Evolutionary conservation across 2,797 vertebrate genomes (phyloP).

Genomic region (Propithecus perrieri): DNA sequence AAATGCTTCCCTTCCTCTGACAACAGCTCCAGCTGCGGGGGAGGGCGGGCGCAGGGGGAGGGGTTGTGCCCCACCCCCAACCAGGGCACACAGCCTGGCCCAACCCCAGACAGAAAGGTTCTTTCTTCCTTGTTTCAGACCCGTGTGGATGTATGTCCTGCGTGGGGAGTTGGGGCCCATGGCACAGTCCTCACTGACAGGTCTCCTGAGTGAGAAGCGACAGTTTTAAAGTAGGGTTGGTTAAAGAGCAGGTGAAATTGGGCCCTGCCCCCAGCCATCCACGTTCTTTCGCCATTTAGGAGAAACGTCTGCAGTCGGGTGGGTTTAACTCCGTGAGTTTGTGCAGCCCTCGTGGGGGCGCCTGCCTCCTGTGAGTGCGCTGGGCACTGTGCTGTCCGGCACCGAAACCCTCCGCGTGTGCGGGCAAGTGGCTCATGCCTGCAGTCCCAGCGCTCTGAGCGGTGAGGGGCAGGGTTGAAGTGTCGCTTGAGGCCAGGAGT

Average conservation of each 20-base stretch:
- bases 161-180: conserved; percentile 51
- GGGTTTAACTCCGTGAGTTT: background rate
- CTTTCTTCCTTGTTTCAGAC: conserved; percentile 83
- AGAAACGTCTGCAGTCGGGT: background rate
- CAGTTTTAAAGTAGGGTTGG: background rate
- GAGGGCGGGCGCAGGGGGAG: conserved; percentile 81
- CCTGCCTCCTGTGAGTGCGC: no score
- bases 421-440: background rate
- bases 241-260: conserved; percentile 20
- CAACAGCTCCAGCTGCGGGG: conserved; percentile 85
- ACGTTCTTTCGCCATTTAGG: background rate
- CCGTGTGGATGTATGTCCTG: conserved; percentile 63
- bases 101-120: conserved; percentile 80
- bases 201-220: background rate
- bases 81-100: conserved; percentile 89
- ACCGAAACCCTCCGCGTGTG: background rate
- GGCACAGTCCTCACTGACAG: conserved; percentile 69
- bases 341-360: background rate
- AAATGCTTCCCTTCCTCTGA: conserved; percentile 86
- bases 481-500: background rate
- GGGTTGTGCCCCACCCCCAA: conserved; percentile 81
- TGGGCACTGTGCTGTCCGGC: background rate
- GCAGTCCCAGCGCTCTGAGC: background rate
- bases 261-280: background rate
- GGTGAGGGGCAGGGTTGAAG: background rate